These are phyloP conservation scores for Lasaia peninsularis DNA, from an alignment of 1,140 invertebrate species.

Conservation along the genomic window DNA sequence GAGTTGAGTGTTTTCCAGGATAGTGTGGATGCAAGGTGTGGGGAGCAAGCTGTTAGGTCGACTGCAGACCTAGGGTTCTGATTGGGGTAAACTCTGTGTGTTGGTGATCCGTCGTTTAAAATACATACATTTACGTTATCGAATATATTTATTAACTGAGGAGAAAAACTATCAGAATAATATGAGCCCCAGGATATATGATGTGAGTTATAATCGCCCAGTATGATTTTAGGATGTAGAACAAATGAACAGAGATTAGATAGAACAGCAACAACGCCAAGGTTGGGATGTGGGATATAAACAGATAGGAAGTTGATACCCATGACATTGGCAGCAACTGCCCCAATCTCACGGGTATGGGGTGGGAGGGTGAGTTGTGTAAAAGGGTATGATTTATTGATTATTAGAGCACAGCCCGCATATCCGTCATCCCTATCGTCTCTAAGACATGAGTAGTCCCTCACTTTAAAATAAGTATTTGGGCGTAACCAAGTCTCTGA, in stretches of 20 bases:
- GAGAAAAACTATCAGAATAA: neutral
- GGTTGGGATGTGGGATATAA: neutral
- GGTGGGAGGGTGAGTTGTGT: neutral
- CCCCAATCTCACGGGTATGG: neutral
- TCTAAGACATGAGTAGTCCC: slow-evolving; percentile 8
- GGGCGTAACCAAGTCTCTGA: neutral
- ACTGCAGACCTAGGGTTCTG: neutral
- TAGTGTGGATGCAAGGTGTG: neutral
- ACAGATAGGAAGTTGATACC: neutral
- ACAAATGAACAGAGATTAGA: neutral
- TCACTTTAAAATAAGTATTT: neutral
- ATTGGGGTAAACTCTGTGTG: neutral
- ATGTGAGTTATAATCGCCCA: neutral
- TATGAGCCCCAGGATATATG: neutral
- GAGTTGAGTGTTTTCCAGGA: neutral
- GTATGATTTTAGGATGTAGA: neutral
- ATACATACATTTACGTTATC: slow-evolving; percentile 18
- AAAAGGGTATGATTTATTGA: neutral
- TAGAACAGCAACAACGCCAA: neutral
- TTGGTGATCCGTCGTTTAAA: slow-evolving; percentile 23
- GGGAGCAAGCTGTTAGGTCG: no score
- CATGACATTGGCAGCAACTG: slow-evolving; percentile 8
- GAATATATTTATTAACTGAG: neutral
- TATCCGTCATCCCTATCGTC: slow-evolving; percentile 9
- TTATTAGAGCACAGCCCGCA: slow-evolving; percentile 8